Evolutionary conservation across 2,113 vertebrate genomes (phyloP).

Genomic region (Leptobrachium leishanense): DNA sequence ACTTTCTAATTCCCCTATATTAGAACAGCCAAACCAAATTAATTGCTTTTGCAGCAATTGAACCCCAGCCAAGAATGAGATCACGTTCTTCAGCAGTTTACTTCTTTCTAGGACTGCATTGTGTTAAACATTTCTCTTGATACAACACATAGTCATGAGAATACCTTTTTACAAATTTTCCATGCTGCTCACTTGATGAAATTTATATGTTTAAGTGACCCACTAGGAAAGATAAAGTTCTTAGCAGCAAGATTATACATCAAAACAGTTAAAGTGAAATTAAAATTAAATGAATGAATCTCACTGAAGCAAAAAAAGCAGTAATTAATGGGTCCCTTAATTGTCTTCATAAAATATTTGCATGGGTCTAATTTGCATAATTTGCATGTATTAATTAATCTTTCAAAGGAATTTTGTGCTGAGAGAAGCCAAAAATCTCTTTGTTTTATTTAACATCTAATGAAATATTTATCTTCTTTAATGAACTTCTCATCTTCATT

Average conservation of each 20-base stretch:
- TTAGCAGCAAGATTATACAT: constrained; percentile 98
- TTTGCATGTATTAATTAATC: constrained; percentile 99
- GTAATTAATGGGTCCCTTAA: constrained; percentile 99
- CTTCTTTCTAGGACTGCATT: constrained; percentile 82
- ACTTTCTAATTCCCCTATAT: constrained; percentile 99
- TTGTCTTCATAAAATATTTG: constrained; percentile 99
- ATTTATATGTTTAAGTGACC: constrained; percentile 96
- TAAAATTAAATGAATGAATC: constrained; percentile 99
- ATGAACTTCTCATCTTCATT: constrained; percentile 99
- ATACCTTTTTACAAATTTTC: constrained; percentile 78
- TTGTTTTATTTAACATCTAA: constrained; percentile 99
- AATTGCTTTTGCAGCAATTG: constrained; percentile 99
- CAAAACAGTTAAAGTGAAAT: constrained; percentile 99
- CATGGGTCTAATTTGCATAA: constrained; percentile 99
- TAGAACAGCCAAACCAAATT: constrained; percentile 99
- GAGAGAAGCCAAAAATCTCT: constrained; percentile 99
- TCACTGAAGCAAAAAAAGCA: constrained; percentile 99
- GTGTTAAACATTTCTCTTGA: constrained; percentile 87
- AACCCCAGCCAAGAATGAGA: constrained; percentile 96
- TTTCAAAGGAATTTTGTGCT: constrained; percentile 99
- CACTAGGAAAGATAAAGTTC: constrained; percentile 95
- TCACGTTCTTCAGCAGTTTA: constrained; percentile 88
- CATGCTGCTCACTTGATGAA: constrained; percentile 82
- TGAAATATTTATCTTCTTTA: constrained; percentile 99
- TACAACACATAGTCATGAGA: constrained; percentile 76